phyloP scores from a whole-genome alignment of 1,140 invertebrate genomes.

The Tetraneura akinire region DNA sequence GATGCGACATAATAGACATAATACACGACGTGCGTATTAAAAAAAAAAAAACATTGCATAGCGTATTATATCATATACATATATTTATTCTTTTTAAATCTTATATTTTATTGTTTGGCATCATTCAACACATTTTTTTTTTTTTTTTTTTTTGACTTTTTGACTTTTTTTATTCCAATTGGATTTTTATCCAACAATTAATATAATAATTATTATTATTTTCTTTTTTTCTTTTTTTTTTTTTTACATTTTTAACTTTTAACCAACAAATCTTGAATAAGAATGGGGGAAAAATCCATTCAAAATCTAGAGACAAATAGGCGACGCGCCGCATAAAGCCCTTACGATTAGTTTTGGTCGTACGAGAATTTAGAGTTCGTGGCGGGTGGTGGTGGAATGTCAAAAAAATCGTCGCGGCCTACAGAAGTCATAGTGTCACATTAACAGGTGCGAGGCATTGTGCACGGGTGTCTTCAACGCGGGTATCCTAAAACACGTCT shows the following conservation, averaged over 20 bases:
- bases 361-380: background rate
- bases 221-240: background rate
- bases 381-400: slow-evolving; percentile 30
- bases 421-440: slow-evolving; percentile 47
- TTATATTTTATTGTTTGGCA: too few relatives aligned
- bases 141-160: too few relatives aligned
- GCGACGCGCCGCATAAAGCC: background rate
- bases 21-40: too few relatives aligned
- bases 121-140: too few relatives aligned
- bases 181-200: too few relatives aligned
- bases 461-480: slow-evolving; percentile 42
- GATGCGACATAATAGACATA: too few relatives aligned
- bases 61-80: too few relatives aligned
- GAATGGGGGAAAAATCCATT: background rate
- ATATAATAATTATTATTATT: too few relatives aligned
- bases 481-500: slow-evolving; percentile 43
- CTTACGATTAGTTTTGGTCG: slow-evolving; percentile 39
- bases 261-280: background rate
- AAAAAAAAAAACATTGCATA: too few relatives aligned
- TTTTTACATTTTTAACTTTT: background rate
- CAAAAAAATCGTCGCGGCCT: slow-evolving; percentile 25
- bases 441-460: slow-evolving; percentile 48
- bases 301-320: slow-evolving; percentile 22
- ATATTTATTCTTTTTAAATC: too few relatives aligned
- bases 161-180: too few relatives aligned